Percentiles rank a stretch among this genome's conserved stretches.
Evolutionary conservation across 2,888 invertebrate genomes (phyloP).

Genomic region (Monoplex corrugatus): DNA sequence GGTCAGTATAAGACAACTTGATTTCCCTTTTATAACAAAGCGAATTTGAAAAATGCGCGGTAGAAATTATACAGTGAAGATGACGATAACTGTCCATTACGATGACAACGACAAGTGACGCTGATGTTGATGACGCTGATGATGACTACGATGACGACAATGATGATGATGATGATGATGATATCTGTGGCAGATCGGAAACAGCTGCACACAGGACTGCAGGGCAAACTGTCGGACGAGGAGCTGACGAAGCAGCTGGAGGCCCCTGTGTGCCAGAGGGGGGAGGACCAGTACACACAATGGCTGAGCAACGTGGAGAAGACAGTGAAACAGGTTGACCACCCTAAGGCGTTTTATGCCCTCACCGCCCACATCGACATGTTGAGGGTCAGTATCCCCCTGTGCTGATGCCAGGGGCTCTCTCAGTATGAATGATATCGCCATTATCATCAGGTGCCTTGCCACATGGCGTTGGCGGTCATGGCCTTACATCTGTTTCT

Average conservation of each 20-base stretch:
- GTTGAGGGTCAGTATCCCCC: background rate
- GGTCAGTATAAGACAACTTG: too few relatives aligned
- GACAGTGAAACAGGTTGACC: background rate
- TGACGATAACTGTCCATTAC: too few relatives aligned
- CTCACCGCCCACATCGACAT: slow-evolving; percentile 6
- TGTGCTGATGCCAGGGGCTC: too few relatives aligned
- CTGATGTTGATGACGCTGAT: background rate
- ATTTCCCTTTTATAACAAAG: too few relatives aligned
- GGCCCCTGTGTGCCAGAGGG: background rate
- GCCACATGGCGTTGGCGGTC: too few relatives aligned
- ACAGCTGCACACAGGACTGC: background rate
- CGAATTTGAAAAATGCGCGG: too few relatives aligned
- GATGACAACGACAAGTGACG: too few relatives aligned
- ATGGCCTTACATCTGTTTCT: too few relatives aligned
- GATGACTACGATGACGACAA: background rate
- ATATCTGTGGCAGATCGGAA: background rate
- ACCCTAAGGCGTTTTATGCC: background rate
- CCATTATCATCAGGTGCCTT: too few relatives aligned
- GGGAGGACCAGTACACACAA: slow-evolving; percentile 26
- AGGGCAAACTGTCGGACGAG: background rate
- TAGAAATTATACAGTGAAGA: too few relatives aligned
- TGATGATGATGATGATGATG: background rate
- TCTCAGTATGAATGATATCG: too few relatives aligned
- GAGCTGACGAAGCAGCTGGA: background rate
- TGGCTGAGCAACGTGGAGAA: slow-evolving; percentile 21